These are phyloP conservation scores for Chymomyza costata DNA, from an alignment of 1,140 invertebrate genomes.

Conservation along the genomic window DNA sequence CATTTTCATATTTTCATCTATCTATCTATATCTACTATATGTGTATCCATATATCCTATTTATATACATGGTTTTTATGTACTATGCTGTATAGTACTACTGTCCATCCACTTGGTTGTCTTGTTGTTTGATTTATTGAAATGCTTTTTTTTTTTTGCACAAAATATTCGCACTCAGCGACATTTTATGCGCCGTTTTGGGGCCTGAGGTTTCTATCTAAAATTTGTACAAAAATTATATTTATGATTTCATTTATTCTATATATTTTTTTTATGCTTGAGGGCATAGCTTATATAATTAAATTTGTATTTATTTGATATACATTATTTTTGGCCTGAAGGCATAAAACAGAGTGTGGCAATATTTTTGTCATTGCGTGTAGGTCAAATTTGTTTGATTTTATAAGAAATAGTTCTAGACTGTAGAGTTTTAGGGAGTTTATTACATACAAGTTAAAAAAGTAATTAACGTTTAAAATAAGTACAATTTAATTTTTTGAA, in stretches of 20 bases:
- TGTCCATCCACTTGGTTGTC: slow-evolving; percentile 10
- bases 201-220: neutral
- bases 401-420: too few species aligned
- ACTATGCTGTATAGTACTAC: slow-evolving; percentile 31
- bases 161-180: too few species aligned
- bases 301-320: slow-evolving; percentile 30
- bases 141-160: slow-evolving; percentile 2
- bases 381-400: slow-evolving; percentile 31
- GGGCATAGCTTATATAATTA: slow-evolving; percentile 36
- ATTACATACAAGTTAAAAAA: too few species aligned
- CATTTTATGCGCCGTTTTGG: neutral
- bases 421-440: too few species aligned
- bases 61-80: slow-evolving; percentile 14
- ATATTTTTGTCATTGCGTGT: slow-evolving; percentile 38
- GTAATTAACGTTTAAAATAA: too few species aligned
- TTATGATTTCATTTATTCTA: too few species aligned
- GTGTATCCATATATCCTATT: slow-evolving; percentile 17
- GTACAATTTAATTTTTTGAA: too few species aligned
- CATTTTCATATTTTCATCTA: slow-evolving; percentile 40
- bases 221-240: too few species aligned
- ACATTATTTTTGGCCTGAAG: slow-evolving; percentile 14
- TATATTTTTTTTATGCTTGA: slow-evolving; percentile 13
- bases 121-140: slow-evolving; percentile 39
- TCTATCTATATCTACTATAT: slow-evolving; percentile 28
- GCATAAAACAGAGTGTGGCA: too few species aligned